These are phyloP conservation scores for Prosopocoilus inquinatus DNA, from an alignment of 2,888 invertebrate species.

Conservation along the genomic window DNA sequence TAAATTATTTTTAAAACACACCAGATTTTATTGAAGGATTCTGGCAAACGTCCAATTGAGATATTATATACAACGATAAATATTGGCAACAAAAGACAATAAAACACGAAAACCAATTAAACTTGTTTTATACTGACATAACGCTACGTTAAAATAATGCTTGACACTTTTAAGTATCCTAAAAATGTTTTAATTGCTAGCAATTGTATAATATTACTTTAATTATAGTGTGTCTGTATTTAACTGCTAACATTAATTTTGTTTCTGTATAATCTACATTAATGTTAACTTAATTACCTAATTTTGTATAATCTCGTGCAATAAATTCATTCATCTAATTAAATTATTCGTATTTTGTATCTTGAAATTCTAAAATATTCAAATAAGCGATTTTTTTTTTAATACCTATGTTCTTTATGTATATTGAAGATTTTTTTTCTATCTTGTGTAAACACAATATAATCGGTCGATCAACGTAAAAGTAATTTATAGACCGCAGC, in stretches of 20 bases:
- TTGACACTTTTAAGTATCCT: not conserved
- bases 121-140: constrained; percentile 1
- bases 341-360: no score
- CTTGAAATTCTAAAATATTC: no score
- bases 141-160: not conserved
- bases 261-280: no score
- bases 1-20: constrained; percentile 23
- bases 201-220: constrained; percentile 1
- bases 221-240: not conserved
- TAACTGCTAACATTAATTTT: not conserved
- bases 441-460: not conserved
- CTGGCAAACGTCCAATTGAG: constrained; percentile 25
- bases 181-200: constrained; percentile 1
- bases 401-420: not conserved
- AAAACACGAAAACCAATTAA: constrained; percentile 1
- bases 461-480: not conserved
- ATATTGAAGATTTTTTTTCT: not conserved
- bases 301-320: no score
- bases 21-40: constrained; percentile 27
- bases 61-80: constrained; percentile 9
- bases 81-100: constrained; percentile 2
- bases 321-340: no score
- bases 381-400: no score
- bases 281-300: no score
- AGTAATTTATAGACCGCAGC: not conserved